Base-by-base conservation (phyloP, 2,888 invertebrate species). In the Ceramica pisi region DNA sequence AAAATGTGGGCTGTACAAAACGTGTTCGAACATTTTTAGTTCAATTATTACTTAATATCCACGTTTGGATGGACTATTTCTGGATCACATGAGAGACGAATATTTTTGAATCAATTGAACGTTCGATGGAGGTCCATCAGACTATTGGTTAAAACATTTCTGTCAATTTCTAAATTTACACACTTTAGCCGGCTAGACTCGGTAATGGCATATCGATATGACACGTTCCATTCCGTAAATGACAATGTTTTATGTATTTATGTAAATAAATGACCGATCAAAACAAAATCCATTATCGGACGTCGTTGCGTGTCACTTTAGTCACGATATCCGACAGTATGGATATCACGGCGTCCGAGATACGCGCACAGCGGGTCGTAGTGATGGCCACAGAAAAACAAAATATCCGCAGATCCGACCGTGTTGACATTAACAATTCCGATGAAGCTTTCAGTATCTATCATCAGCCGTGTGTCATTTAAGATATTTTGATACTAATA, bases 381-480 rank as follows among this genome's bases (percentile, higher is more conserved):
- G 77, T 81, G 57, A 56, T 50, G 55, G 23, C 14, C 53, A 63
- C 38, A 23, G 70, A 59, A 85, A 78, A 74, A 67, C 80, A 66
- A 86, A 85, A 89, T 89, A 89, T 87, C 23, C 71, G 62, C 84
- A 87, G 14, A 53, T 26, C 21, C 83, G 85, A 86, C 87, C 86
- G 66, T 89, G 90, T 89, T 81, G 80, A 64, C 78, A 93, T 93
- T 93, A 92, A 88, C 92, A 92, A 93, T 93, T 93, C 93, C 78
- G 84, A 92, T 91, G 88, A 86, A 81, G 84, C 83, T 79, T 68
- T 73, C 71, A 82, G 69, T 67, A 68, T 66, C 48, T 67, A 68
- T 67, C 48, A 67, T 73, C 44, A 59, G 53, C 46, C 44, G 70
- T 35, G 48, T 59, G 74, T 71, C 77, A 83, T 80, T 86, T 81